Evolutionary conservation across 2,113 vertebrate species (phyloP).

Genomic region (Danionella cerebrum): DNA sequence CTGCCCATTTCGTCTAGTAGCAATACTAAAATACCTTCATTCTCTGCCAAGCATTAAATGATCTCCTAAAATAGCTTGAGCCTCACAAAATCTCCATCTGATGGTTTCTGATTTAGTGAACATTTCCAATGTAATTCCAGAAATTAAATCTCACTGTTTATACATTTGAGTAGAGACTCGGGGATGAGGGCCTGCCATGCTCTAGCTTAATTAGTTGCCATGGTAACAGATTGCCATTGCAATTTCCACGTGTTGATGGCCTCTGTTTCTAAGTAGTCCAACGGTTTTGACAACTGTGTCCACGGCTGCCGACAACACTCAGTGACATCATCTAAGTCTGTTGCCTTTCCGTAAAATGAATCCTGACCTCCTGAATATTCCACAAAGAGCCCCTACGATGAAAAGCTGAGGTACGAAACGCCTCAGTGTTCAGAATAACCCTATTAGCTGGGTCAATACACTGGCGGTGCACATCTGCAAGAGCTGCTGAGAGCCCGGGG

Average conservation of each 20-base stretch:
- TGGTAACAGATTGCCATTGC: conserved; percentile 50
- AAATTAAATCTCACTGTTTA: conserved; percentile 20
- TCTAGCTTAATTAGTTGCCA: conserved; percentile 48
- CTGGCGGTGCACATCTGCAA: conserved; percentile 42
- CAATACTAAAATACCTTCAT: too few species aligned
- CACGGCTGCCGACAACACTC: conserved; percentile 13
- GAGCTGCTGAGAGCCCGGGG: conserved; percentile 51
- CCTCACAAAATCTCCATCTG: background rate
- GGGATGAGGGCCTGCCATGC: background rate
- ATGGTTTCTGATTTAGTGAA: background rate
- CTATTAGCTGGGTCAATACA: conserved; percentile 47
- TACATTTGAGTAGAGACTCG: background rate
- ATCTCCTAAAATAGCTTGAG: background rate
- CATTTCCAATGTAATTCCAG: background rate
- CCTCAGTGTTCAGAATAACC: conserved; percentile 28
- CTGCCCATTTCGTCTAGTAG: too few species aligned
- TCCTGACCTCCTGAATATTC: background rate
- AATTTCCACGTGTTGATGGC: conserved; percentile 33
- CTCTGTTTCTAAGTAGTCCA: conserved; percentile 12
- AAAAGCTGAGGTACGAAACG: background rate
- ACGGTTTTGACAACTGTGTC: conserved; percentile 36
- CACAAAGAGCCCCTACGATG: conserved; percentile 8
- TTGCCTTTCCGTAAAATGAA: conserved; percentile 15
- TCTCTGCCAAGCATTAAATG: background rate
- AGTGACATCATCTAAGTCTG: background rate